These are phyloP conservation scores for Chunga burmeisteri DNA, from an alignment of 2,113 vertebrate genomes.

Conservation along the genomic window DNA sequence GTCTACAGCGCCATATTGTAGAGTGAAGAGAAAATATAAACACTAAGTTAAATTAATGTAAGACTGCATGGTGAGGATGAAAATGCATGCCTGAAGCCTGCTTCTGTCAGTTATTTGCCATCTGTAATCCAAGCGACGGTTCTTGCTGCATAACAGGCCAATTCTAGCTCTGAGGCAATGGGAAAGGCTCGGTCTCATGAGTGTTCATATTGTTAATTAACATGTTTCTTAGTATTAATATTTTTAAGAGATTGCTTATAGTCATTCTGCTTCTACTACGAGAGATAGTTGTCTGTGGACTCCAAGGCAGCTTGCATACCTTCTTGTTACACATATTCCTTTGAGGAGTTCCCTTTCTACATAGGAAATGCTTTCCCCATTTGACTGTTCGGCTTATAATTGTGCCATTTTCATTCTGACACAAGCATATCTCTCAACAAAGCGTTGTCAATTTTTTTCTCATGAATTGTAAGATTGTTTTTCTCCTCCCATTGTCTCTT, in stretches of 20 bases:
- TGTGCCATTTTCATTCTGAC: background rate
- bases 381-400: background rate
- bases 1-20: background rate
- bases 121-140: background rate
- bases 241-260: constrained; percentile 5
- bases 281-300: background rate
- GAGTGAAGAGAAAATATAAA: constrained; percentile 27
- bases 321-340: background rate
- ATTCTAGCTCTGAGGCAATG: constrained; percentile 10
- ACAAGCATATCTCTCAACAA: background rate
- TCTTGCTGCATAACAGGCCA: background rate
- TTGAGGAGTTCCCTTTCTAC: background rate
- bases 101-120: constrained; percentile 40
- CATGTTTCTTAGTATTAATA: background rate
- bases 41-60: constrained; percentile 31
- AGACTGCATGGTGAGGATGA: background rate
- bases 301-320: background rate
- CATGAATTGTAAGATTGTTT: background rate
- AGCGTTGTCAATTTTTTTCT: background rate
- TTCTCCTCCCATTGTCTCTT: background rate
- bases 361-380: background rate
- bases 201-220: constrained; percentile 20
- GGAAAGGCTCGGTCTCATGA: background rate
- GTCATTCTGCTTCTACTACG: background rate
- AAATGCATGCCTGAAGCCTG: constrained; percentile 20